phyloP scores from a whole-genome alignment of 2,888 invertebrate species.

The Stenurella melanura region DNA sequence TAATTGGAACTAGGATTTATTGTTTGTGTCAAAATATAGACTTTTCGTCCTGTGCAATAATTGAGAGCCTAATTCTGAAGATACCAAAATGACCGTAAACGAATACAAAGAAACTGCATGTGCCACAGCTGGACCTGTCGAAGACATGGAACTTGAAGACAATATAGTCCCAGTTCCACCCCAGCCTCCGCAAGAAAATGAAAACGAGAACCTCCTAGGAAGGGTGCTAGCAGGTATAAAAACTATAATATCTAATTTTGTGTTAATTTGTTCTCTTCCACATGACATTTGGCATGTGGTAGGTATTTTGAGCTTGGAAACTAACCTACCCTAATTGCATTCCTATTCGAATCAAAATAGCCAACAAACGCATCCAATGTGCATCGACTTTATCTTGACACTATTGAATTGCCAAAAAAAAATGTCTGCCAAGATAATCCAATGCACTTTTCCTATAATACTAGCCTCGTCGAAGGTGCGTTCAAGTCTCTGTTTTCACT shows the following conservation, averaged over 20 bases:
- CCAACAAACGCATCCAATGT: constrained; percentile 8
- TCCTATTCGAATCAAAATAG: constrained; percentile 9
- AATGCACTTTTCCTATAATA: constrained; percentile 45
- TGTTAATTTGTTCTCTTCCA: neutral
- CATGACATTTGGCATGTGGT: constrained; percentile 10
- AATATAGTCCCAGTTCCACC: constrained; percentile 69
- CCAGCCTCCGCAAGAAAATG: constrained; percentile 63
- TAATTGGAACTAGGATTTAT: neutral
- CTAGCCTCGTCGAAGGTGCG: constrained; percentile 49
- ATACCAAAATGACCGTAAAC: constrained; percentile 75
- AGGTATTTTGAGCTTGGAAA: neutral
- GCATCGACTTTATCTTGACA: constrained; percentile 18
- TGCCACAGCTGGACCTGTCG: constrained; percentile 69
- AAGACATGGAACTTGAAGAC: constrained; percentile 70
- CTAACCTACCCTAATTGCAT: constrained; percentile 47
- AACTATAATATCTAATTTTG: constrained; percentile 10
- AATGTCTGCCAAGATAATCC: constrained; percentile 27
- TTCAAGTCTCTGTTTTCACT: constrained; percentile 59
- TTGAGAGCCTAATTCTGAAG: neutral
- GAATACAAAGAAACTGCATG: constrained; percentile 76
- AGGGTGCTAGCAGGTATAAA: constrained; percentile 77
- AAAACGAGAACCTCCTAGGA: constrained; percentile 76
- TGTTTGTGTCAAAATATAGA: constrained; percentile 17
- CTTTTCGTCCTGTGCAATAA: neutral
- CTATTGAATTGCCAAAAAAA: constrained; percentile 34